Base-by-base conservation (phyloP, 2,113 vertebrate genomes). In the Oxygymnocypris stewartii region DNA sequence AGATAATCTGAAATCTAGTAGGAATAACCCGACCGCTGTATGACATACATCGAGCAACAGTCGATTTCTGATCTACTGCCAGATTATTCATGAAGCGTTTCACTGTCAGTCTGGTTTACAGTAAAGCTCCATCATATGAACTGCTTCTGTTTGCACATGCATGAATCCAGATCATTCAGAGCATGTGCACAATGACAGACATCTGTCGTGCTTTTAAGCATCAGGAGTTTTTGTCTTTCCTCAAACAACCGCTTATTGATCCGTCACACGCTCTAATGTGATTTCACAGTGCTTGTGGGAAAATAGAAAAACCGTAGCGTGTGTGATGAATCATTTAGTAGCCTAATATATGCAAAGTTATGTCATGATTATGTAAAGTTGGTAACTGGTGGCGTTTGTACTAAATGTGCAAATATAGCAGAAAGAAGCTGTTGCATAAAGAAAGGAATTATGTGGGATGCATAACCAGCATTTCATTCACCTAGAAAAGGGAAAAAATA, bases 61-160 rank as follows among this genome's bases (percentile, higher is more conserved):
- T 73, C 59, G 84, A 82, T 88, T 77, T 77, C 49, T 78, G 76
- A 86, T 63, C 79, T 82, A 25, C 84, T 82, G 79, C 44, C 14
- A 49, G 67, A 71, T 85, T 75, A 59, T 18, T 31, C 16, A 71
- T 59, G 16, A 69, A 76, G 54, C 57, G 8, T 61, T 85, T 88
- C 35, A 82, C 73, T 75, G 83, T 82, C 78, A 16, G 25, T 82
- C 54, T 82, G 12, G 65, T 85, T 88, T 57, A 79, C 25, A 86
- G 40, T 47, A 79, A 13, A 31, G n/a, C 47, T 86, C 44, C 16
- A 40, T 86, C 67, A 54, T 57, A 79, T 47, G 59, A 76, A 37
- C n/a, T 16, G 49, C 25, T 74, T 42, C 77, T 51, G 31, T 42
- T 80, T 44, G 51, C 49, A 73, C 59, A 54, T 11, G 4, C 25